A percentile compares a stretch with the other conserved stretches of the same genome.
These are phyloP conservation scores for Diachasmimorpha longicaudata DNA, from an alignment of 1,140 invertebrate species.

Conservation along the genomic window DNA sequence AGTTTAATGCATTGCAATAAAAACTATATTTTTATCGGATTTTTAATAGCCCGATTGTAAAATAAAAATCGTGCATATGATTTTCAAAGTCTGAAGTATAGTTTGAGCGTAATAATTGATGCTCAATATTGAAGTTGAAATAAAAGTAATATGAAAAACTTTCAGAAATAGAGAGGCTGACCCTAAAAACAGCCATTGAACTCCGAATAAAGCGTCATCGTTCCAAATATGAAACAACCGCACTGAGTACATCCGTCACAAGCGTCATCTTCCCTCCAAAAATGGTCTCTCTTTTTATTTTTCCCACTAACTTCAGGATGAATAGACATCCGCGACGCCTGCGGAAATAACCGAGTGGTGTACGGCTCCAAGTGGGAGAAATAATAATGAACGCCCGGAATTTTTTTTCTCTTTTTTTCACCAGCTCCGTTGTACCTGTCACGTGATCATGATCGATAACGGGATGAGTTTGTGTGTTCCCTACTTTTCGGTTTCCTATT, in stretches of 20 bases:
- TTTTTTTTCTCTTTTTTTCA: not conserved
- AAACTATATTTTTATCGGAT: too few relatives aligned
- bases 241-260: not conserved
- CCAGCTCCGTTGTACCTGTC: conserved; percentile 14
- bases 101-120: too few relatives aligned
- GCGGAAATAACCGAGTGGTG: conserved; percentile 1
- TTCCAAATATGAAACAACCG: not conserved
- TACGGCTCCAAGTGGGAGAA: not conserved
- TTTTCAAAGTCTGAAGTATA: too few relatives aligned
- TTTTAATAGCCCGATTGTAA: too few relatives aligned
- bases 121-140: too few relatives aligned
- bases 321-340: conserved; percentile 1
- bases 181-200: too few relatives aligned
- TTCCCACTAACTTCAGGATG: not conserved
- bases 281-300: not conserved
- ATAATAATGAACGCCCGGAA: conserved; percentile 19
- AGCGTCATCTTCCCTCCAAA: not conserved
- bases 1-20: too few relatives aligned
- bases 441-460: conserved; percentile 4
- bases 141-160: too few relatives aligned
- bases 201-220: not conserved
- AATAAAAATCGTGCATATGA: too few relatives aligned
- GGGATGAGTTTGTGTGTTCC: not conserved
- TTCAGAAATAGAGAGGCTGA: too few relatives aligned
- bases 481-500: not conserved